Base-by-base conservation (phyloP, 2,888 invertebrate genomes). In the Drosophila neonasuta region DNA sequence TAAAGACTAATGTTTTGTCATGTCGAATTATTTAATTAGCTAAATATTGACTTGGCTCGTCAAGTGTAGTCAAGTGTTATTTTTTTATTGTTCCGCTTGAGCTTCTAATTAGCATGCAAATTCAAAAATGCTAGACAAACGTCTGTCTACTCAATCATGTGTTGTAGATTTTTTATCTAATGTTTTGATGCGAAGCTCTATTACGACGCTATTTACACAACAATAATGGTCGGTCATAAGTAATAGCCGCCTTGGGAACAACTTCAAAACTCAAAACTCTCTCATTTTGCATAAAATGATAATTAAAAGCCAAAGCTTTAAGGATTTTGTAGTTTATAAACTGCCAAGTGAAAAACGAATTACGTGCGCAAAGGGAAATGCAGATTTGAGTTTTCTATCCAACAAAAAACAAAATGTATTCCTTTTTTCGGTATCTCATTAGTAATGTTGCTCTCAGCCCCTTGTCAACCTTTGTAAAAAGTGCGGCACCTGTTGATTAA, bases 41-140 rank as follows among this genome's bases (percentile, higher is more conserved):
- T 17, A 55, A 63, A 58, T 61, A 57, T 52, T 52, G 34, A 48
- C n/a, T 30, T 39, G 58, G 51, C 64, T 68, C 51, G 20, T 41
- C 39, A 41, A 29, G 15, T 20, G 52, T 65, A 54, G 42, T 52
- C 44, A 56, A 13, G 34, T 29, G 20, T 8, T 32, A 24, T 24
- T 54, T 57, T 65, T 41, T 48, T 56, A 80, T 77, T 77, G 84
- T 80, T 65, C 61, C 41, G 61, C 36, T 45, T 63, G 60, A 52
- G 32, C 68, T 58, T 55, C 30, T 49, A 64, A 82, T 79, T 73
- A 64, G 70, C 57, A 76, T 85, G 71, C 68, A 76, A 87, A 81
- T 85, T 59, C 46, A 24, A 48, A 51, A 45, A 2, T 32, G 24
- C 54, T 48, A 49, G 54, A 32, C 29, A 49, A 34, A 30, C 17